Base-by-base conservation (phyloP, 2,888 invertebrate genomes). In the Ceraclea dissimilis region DNA sequence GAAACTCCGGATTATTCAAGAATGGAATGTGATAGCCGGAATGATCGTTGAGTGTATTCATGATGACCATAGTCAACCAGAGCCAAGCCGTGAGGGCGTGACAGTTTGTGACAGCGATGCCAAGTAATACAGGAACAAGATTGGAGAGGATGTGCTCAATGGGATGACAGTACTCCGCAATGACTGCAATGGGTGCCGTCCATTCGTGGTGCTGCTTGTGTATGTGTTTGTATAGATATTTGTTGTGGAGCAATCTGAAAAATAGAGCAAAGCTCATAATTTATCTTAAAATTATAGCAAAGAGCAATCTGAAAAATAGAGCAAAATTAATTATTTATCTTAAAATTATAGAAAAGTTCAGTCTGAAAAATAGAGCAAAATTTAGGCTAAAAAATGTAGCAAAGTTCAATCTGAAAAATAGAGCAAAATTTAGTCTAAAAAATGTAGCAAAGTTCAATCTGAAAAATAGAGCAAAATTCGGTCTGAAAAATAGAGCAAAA, bases 151-250 rank as follows among this genome's bases (percentile, higher is more conserved):
- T 73, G 69, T 91, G 89, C 53, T 69, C 83, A 46, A 88, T 68
- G 0, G 91, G 90, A 71, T 91, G 89, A 64, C 88, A 86, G 69
- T 91, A 91, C 44, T 90, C 75, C 13, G 88, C 84, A 0, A 88
- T 85, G 2, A 90, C 83, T n/a, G 90, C 88, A 52, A 92, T 84
- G 0, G 92, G 91, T 1, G 91, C 86, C 1, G 88, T 89, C 91
- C 91, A 92, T 70, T 92, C 90, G 65, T 92, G 92, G 69, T 92
- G 92, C 64, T 84, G 81, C 69, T 92, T 92, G 72, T 92, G 92
- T 63, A 92, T 86, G 66, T 83, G 79, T 67, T 86, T 88, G 74
- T 92, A 92, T 52, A 92, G 71, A 62, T 77, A 74, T 59, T 84
- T 83, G 65, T 82, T 82, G 66, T 92, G 91, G 33, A 91, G 74